Conservation (phyloP, 2,797 vertebrate species). For the Enteromius paludinosus region DNA sequence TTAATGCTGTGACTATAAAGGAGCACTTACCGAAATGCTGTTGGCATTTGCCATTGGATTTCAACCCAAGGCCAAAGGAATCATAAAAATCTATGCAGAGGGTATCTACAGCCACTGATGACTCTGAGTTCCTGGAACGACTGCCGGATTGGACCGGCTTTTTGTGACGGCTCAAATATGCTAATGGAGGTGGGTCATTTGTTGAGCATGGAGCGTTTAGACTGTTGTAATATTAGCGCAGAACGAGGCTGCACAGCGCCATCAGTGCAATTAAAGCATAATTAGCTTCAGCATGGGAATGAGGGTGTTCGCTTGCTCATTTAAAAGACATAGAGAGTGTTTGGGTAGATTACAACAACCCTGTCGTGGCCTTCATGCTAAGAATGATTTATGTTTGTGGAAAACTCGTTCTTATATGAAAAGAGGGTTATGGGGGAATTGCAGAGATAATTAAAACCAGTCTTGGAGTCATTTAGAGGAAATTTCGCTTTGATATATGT, state of each 20-base stretch:
- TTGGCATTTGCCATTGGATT: constrained; percentile 60
- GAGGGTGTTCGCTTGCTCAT: not conserved
- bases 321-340: constrained; percentile 32
- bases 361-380: constrained; percentile 40
- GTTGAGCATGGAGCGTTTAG: constrained; percentile 48
- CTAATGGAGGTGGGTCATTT: constrained; percentile 55
- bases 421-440: not conserved
- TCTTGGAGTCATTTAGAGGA: constrained; percentile 25
- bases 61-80: constrained; percentile 56
- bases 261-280: constrained; percentile 37
- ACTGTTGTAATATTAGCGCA: constrained; percentile 50
- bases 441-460: constrained; percentile 29
- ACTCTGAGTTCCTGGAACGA: constrained; percentile 47
- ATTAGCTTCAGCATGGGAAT: constrained; percentile 35
- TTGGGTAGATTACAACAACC: constrained; percentile 26
- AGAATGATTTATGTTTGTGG: constrained; percentile 44
- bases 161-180: constrained; percentile 48
- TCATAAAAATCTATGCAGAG: constrained; percentile 43
- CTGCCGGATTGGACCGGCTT: constrained; percentile 39
- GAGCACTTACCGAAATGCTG: constrained; percentile 62
- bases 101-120: constrained; percentile 48
- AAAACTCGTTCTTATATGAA: constrained; percentile 28
- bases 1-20: constrained; percentile 61
- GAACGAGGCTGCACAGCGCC: constrained; percentile 19
- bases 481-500: not conserved